phyloP scores from a whole-genome alignment of 2,888 invertebrate species.

The Cephus rjabovi region DNA sequence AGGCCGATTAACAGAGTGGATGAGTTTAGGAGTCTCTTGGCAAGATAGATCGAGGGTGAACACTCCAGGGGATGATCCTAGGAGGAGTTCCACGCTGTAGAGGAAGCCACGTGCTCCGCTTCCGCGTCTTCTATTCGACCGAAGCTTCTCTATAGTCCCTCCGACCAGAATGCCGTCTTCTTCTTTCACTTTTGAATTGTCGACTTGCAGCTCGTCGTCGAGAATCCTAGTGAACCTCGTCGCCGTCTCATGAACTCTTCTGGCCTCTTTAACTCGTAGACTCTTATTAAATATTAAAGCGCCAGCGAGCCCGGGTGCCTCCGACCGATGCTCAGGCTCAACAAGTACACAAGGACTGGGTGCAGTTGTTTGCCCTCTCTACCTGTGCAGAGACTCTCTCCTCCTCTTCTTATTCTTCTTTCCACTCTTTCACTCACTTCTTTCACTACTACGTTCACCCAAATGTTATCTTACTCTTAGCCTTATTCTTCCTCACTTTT shows the following conservation, averaged over 20 bases:
- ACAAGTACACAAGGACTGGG: constrained; percentile 48
- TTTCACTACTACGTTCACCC: no score
- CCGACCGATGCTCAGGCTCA: constrained; percentile 35
- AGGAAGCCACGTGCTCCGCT: constrained; percentile 44
- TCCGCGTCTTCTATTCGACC: background rate
- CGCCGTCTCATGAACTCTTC: background rate
- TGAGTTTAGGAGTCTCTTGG: background rate
- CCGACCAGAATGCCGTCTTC: no score
- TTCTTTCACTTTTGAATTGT: no score
- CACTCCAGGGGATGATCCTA: no score
- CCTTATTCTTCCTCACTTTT: no score
- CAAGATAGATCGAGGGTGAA: no score
- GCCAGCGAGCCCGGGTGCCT: constrained; percentile 3
- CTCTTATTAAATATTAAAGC: constrained; percentile 24
- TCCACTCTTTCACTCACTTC: constrained; percentile 9
- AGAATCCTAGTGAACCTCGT: no score
- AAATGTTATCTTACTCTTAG: no score
- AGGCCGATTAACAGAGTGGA: background rate
- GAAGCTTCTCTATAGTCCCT: no score
- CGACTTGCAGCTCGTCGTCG: no score
- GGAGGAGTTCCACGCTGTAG: constrained; percentile 10
- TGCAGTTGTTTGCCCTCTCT: background rate
- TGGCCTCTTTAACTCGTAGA: constrained; percentile 13
- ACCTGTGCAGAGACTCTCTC: background rate
- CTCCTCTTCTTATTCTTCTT: constrained; percentile 8